Evolutionary conservation across 2,888 invertebrate genomes (phyloP).

Genomic region (Hyposoter dolosus): DNA sequence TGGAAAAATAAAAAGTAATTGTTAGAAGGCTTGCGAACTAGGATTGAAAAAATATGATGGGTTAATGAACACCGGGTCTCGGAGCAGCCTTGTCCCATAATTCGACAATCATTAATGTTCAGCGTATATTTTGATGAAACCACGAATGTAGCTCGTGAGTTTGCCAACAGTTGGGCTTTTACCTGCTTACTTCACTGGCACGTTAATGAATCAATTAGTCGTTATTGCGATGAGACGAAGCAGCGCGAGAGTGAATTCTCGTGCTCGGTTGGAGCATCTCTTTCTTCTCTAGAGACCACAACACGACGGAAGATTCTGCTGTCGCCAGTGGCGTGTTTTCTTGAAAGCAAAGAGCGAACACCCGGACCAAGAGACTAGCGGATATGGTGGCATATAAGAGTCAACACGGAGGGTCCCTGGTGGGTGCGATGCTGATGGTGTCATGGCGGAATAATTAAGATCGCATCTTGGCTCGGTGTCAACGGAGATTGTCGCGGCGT

Average conservation of each 20-base stretch:
- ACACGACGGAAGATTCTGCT: constrained; percentile 35
- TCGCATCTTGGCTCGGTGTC: constrained; percentile 74
- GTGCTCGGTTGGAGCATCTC: constrained; percentile 39
- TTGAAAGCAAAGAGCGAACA: constrained; percentile 49
- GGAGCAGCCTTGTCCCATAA: not conserved
- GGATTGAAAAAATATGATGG: not conserved
- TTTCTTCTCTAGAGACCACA: constrained; percentile 47
- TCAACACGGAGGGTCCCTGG: constrained; percentile 48
- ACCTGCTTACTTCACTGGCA: constrained; percentile 53
- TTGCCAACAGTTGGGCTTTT: constrained; percentile 55
- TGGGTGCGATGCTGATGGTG: constrained; percentile 67
- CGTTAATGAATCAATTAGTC: constrained; percentile 79
- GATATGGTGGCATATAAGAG: constrained; percentile 33
- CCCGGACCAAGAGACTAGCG: constrained; percentile 24
- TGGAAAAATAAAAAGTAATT: constrained; percentile 84
- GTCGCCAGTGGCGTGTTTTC: constrained; percentile 47
- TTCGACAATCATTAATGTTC: constrained; percentile 23
- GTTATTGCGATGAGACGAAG: constrained; percentile 73
- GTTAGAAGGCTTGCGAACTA: not conserved
- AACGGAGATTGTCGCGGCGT: constrained; percentile 71
- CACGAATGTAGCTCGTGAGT: constrained; percentile 19
- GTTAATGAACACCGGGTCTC: not conserved
- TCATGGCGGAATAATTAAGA: constrained; percentile 78
- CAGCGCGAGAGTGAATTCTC: constrained; percentile 66
- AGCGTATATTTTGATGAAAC: constrained; percentile 24